Evolutionary conservation across 2,113 vertebrate species (phyloP).

Genomic region (Carettochelys insculpta): DNA sequence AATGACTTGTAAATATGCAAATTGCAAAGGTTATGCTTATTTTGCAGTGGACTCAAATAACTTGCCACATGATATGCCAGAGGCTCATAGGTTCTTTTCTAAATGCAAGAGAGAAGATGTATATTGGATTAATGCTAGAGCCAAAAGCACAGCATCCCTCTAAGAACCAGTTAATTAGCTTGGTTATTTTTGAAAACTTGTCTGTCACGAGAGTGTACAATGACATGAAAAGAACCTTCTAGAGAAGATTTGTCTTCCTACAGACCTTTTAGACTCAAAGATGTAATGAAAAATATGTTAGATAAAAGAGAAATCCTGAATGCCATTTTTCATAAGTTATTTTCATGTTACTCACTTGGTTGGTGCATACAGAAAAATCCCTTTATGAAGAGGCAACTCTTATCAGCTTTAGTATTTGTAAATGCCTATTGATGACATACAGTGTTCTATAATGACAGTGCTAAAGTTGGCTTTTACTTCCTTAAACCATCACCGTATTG

Average conservation of each 20-base stretch:
- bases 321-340: slow-evolving; percentile 37
- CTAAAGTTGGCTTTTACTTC: slow-evolving; percentile 77
- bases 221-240: background rate
- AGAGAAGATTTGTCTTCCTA: background rate
- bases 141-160: background rate
- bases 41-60: background rate
- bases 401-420: slow-evolving; percentile 68
- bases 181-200: background rate
- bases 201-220: background rate
- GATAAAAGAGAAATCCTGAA: slow-evolving; percentile 38
- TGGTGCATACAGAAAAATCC: slow-evolving; percentile 20
- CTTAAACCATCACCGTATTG: slow-evolving; percentile 77
- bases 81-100: background rate
- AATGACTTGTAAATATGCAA: background rate
- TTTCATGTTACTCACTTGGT: slow-evolving; percentile 36
- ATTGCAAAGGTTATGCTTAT: background rate
- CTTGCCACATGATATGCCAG: background rate
- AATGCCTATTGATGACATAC: slow-evolving; percentile 60
- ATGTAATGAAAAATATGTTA: background rate
- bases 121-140: background rate
- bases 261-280: slow-evolving; percentile 5
- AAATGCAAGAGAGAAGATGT: background rate
- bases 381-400: slow-evolving; percentile 51
- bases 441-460: slow-evolving; percentile 60
- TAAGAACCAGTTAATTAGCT: background rate